Conservation (phyloP, 2,113 vertebrate species). For the Rousettus leschenaultii region DNA sequence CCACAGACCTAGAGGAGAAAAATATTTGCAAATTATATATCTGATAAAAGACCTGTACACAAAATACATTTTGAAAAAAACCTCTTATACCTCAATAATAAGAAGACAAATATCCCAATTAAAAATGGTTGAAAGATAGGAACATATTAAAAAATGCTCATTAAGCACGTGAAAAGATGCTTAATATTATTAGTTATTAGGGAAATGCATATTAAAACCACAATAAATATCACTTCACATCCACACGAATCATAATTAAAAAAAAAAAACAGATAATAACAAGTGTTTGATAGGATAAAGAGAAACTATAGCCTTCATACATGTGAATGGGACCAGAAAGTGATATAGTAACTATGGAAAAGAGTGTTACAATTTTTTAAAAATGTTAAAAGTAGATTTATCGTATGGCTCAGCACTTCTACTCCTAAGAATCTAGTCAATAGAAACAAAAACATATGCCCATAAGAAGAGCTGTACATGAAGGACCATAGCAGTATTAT, state of each 20-base stretch:
- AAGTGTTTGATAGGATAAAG: background rate
- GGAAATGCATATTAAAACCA: background rate
- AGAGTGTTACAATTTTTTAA: background rate
- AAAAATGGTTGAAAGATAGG: background rate
- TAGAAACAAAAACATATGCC: background rate
- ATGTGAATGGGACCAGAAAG: background rate
- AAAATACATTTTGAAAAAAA: background rate
- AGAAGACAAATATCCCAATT: background rate
- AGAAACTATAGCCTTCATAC: background rate
- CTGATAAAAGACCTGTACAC: background rate
- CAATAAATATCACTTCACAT: background rate
- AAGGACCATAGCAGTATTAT: background rate
- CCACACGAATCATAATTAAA: background rate
- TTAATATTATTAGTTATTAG: background rate
- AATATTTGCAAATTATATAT: background rate
- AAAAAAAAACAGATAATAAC: background rate
- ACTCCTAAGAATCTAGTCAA: background rate
- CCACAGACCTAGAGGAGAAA: background rate
- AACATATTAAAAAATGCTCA: background rate
- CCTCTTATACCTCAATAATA: background rate
- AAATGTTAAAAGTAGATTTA: background rate
- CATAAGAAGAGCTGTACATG: background rate
- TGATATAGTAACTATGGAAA: background rate
- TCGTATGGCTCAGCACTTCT: background rate
- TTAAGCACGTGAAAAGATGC: background rate